Evolutionary conservation across 2,113 vertebrate genomes (phyloP).

Genomic region (Hydropotes inermis): DNA sequence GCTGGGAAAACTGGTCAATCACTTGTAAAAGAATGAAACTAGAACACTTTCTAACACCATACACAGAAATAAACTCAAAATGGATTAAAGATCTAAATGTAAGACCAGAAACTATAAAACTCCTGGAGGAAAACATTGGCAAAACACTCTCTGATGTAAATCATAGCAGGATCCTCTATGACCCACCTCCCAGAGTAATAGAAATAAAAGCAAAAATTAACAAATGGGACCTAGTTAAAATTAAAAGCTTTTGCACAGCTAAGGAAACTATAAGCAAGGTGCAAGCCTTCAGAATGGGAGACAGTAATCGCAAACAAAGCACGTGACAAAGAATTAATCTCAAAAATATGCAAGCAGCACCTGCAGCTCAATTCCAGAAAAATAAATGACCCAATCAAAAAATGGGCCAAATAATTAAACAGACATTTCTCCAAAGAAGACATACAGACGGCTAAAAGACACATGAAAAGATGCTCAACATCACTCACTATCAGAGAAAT

Average conservation of each 20-base stretch:
- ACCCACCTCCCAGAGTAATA: not conserved
- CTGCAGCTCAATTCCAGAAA: not conserved
- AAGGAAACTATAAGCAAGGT: not conserved
- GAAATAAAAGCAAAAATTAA: not conserved
- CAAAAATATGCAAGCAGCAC: not conserved
- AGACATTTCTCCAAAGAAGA: not conserved
- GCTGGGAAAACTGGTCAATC: too few relatives aligned
- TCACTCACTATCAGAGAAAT: not conserved
- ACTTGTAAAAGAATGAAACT: too few relatives aligned
- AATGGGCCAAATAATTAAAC: not conserved
- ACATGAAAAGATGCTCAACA: not conserved
- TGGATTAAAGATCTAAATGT: not conserved
- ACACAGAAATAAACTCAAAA: not conserved
- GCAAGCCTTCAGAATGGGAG: not conserved
- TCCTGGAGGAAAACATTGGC: not conserved
- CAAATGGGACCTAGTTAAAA: not conserved
- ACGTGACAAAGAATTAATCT: not conserved
- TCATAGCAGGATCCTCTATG: not conserved
- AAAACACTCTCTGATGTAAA: not conserved
- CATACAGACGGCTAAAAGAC: not conserved
- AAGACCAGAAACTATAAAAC: not conserved
- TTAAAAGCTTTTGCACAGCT: not conserved
- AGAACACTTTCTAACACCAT: too few relatives aligned
- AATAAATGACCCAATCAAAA: not conserved
- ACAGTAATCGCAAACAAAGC: not conserved